Conservation (phyloP, 2,888 invertebrate species). For the Cactoblastis cactorum region DNA sequence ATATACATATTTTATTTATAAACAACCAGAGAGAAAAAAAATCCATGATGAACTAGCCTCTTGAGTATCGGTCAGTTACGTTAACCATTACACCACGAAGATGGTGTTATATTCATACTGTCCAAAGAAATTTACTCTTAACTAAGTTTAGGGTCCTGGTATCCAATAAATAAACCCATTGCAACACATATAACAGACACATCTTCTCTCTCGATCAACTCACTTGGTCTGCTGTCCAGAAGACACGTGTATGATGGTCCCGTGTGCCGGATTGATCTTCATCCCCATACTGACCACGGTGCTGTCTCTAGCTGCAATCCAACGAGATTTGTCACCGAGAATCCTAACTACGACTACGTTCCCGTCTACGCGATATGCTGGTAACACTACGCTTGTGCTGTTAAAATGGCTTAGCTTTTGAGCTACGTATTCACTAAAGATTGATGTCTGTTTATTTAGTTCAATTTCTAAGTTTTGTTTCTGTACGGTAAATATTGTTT, state of each 20-base stretch:
- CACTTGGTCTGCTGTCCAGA: constrained; percentile 73
- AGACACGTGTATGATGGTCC: constrained; percentile 71
- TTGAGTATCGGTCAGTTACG: too few species aligned
- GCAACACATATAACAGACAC: too few species aligned
- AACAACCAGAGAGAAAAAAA: too few species aligned
- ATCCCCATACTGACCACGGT: constrained; percentile 71
- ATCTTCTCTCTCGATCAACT: constrained; percentile 20
- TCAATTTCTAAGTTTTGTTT: too few species aligned
- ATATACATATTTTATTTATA: too few species aligned
- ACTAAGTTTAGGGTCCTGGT: too few species aligned
- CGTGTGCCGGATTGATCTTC: constrained; percentile 72
- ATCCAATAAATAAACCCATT: too few species aligned
- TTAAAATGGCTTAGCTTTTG: neutral
- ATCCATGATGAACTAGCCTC: too few species aligned
- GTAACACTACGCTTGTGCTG: constrained; percentile 3
- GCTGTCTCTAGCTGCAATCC: constrained; percentile 61
- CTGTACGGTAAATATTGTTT: too few species aligned
- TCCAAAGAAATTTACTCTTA: too few species aligned
- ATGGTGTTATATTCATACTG: too few species aligned
- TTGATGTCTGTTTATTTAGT: neutral
- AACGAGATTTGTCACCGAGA: neutral
- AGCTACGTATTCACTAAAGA: neutral
- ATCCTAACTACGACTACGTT: neutral
- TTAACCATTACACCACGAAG: too few species aligned
- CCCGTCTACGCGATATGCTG: neutral